phyloP scores from a whole-genome alignment of 2,113 vertebrate species.

The Brachionichthys hirsutus region DNA sequence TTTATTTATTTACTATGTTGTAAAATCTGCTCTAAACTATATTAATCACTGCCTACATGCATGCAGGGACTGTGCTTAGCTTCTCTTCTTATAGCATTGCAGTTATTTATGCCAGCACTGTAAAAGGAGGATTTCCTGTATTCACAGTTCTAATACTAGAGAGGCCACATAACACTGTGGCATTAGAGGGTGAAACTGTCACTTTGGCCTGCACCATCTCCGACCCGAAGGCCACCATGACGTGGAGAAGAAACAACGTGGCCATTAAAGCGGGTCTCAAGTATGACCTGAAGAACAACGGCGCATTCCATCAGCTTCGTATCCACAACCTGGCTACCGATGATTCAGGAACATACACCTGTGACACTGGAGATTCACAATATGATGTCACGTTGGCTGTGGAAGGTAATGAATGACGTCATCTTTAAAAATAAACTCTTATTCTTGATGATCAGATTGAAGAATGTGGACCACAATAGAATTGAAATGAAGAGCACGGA shows the following conservation, averaged over 20 bases:
- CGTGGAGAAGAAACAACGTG: constrained; percentile 64
- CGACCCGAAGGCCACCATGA: constrained; percentile 62
- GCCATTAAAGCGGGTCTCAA: constrained; percentile 66
- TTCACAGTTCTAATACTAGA: constrained; percentile 75
- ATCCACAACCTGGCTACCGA: constrained; percentile 72
- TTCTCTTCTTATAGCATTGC: not conserved
- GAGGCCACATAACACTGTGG: constrained; percentile 67
- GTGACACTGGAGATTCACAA: constrained; percentile 78
- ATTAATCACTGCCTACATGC: constrained; percentile 9
- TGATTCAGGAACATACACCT: constrained; percentile 80
- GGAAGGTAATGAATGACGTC: constrained; percentile 76
- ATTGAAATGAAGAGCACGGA: constrained; percentile 22
- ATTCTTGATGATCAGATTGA: constrained; percentile 17
- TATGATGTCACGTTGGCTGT: constrained; percentile 78
- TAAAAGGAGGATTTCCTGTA: constrained; percentile 46
- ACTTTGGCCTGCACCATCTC: constrained; percentile 81
- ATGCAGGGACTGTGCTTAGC: not conserved
- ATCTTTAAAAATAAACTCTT: not conserved
- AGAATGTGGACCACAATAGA: constrained; percentile 36
- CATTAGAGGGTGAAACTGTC: constrained; percentile 78
- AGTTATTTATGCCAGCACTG: not conserved
- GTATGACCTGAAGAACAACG: constrained; percentile 67
- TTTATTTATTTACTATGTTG: not conserved
- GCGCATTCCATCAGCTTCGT: constrained; percentile 63
- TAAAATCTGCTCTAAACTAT: constrained; percentile 15